Percentiles rank a stretch among this genome's conserved stretches.
phyloP scores from a whole-genome alignment of 1,140 invertebrate genomes.

The Listronotus oregonensis region DNA sequence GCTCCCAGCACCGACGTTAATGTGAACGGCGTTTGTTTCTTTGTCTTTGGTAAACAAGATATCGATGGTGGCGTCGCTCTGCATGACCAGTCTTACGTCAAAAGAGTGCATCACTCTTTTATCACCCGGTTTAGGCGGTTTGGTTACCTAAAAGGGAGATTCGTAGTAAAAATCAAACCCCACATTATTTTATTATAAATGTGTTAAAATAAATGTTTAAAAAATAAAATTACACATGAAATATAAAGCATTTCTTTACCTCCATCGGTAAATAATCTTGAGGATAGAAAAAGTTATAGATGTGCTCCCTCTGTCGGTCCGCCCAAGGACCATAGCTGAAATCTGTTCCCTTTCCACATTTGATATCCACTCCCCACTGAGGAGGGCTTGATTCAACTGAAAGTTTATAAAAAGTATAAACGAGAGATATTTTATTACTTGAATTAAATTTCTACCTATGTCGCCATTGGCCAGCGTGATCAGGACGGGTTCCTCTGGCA shows the following conservation, averaged over 20 bases:
- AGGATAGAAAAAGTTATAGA: slow-evolving; percentile 97
- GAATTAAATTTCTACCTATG: slow-evolving; percentile 55
- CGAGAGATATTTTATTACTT: no score
- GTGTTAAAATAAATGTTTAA: no score
- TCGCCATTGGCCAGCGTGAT: slow-evolving; percentile 92
- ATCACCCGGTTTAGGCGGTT: slow-evolving; percentile 82
- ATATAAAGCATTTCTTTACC: slow-evolving; percentile 51
- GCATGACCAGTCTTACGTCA: slow-evolving; percentile 87
- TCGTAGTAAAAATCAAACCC: background rate
- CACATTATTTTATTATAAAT: no score
- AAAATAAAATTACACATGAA: background rate
- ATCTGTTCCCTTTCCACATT: slow-evolving; percentile 96
- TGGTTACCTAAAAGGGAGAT: slow-evolving; percentile 57
- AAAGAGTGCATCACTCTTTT: slow-evolving; percentile 87
- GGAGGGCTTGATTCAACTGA: slow-evolving; percentile 85
- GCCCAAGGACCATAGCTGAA: slow-evolving; percentile 99
- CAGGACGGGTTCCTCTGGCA: slow-evolving; percentile 87
- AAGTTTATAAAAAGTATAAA: background rate
- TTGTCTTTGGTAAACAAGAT: slow-evolving; percentile 95
- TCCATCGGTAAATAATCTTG: slow-evolving; percentile 81
- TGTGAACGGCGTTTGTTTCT: slow-evolving; percentile 95
- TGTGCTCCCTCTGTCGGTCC: slow-evolving; percentile 91
- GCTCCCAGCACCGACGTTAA: slow-evolving; percentile 90
- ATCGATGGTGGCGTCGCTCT: slow-evolving; percentile 92
- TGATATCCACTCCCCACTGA: slow-evolving; percentile 93